A percentile compares a stretch with the other conserved stretches of the same genome.
These are phyloP conservation scores for Drosophila basisetae DNA, from an alignment of 2,888 invertebrate species.

Conservation along the genomic window DNA sequence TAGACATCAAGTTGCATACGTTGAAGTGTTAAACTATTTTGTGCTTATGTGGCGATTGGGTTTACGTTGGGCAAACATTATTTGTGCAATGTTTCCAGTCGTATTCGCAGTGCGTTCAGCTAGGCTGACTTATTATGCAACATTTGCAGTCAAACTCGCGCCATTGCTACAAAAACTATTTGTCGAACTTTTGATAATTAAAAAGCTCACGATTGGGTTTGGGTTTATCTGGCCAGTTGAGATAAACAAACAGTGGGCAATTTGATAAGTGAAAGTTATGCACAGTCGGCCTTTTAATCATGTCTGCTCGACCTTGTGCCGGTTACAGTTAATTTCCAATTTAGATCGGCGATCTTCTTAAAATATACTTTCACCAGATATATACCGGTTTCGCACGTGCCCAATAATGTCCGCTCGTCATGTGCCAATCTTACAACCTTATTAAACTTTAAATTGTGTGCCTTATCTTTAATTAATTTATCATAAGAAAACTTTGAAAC, in stretches of 20 bases:
- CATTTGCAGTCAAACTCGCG: slow-evolving; percentile 43
- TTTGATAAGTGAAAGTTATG: slow-evolving; percentile 30
- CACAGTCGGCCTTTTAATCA: slow-evolving; percentile 4
- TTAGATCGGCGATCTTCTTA: slow-evolving; percentile 27
- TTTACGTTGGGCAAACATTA: neutral
- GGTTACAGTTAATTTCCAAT: slow-evolving; percentile 23
- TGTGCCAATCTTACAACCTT: neutral
- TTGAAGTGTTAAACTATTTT: neutral
- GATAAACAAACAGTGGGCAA: slow-evolving; percentile 35
- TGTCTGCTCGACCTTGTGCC: slow-evolving; percentile 42
- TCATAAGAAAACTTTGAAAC: neutral
- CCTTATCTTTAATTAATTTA: neutral
- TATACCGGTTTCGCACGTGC: slow-evolving; percentile 9
- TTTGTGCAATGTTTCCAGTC: slow-evolving; percentile 7
- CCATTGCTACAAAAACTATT: slow-evolving; percentile 29
- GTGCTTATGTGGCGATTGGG: slow-evolving; percentile 17
- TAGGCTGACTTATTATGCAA: slow-evolving; percentile 64
- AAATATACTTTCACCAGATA: slow-evolving; percentile 29
- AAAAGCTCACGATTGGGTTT: slow-evolving; percentile 8
- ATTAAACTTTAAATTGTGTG: neutral
- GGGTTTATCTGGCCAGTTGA: slow-evolving; percentile 41
- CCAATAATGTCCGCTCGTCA: neutral
- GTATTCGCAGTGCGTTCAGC: slow-evolving; percentile 9
- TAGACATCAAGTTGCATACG: neutral
- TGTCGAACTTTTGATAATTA: slow-evolving; percentile 24